These are phyloP conservation scores for Sciurus carolinensis DNA, from an alignment of 2,797 vertebrate species.

Conservation along the genomic window DNA sequence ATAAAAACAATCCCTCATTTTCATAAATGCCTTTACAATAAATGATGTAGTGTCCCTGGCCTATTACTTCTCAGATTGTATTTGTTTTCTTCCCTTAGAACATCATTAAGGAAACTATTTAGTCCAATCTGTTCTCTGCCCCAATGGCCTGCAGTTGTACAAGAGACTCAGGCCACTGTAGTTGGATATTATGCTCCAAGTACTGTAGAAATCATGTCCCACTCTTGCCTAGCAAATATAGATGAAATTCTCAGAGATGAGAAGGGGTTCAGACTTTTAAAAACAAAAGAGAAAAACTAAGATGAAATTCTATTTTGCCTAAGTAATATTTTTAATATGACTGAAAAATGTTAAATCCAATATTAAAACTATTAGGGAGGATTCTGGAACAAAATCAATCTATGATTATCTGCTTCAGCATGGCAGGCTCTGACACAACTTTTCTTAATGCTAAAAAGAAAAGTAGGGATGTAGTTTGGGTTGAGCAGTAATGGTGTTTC, in stretches of 20 bases:
- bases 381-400: background rate
- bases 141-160: background rate
- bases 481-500: background rate
- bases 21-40: conserved; percentile 37
- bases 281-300: background rate
- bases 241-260: conserved; percentile 49
- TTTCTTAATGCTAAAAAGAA: background rate
- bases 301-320: background rate
- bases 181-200: background rate
- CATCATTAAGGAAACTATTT: background rate
- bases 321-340: background rate
- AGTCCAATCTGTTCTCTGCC: background rate
- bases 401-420: background rate
- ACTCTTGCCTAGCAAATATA: background rate
- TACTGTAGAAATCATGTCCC: conserved; percentile 15
- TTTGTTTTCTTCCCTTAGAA: background rate
- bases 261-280: background rate
- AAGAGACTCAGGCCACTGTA: background rate
- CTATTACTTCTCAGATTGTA: conserved; percentile 57
- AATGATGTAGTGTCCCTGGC: background rate
- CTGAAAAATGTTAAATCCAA: background rate
- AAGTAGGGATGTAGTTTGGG: background rate
- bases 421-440: background rate
- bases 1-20: background rate
- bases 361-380: background rate